Evolutionary conservation across 1,140 invertebrate genomes (phyloP), one percentile per base, ranked within the genome.

Genomic region (Contarinia nasturtii): DNA sequence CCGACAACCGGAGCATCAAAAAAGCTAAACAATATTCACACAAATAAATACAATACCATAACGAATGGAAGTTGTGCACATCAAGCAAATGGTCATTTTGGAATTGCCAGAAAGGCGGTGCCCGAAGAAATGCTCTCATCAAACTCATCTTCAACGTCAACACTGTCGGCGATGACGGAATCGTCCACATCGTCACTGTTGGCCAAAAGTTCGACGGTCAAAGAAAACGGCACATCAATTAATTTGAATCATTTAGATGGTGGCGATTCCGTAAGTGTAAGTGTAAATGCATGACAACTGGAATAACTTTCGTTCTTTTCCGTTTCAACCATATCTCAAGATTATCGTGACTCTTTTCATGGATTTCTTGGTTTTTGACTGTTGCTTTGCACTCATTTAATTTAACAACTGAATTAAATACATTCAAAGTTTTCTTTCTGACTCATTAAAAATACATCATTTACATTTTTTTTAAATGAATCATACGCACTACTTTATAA

Each of bases 41-140:
- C 14, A 15, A 47, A 20, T 38, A 47, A 47, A 47, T 47, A 38
- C 21, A 47, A 47, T 22, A 47, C 46, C 3, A 18, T 47, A 5
- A 47, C 37, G 37, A 40, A 40, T 40, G 14, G 14, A 4, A n/a
- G 14, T 15, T 15, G 37, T 40, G 37, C 14, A 15, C 14, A 40
- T 40, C 37, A 40, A 12, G 37, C 37, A 18, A 40, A 40, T 12
- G 37, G 37, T 14, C 14, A 15, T 40, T 15, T n/a, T 14, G 37
- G 17, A 40, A 40, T 40, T 7, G 37, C 14, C 17, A 3, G 37
- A 4, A 18, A 15, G 17, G 17, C 43, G 43, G 43, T 44, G 21
- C n/a, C 19, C 19, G n/a, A 33, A 8, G 43, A 44, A 19, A 27
- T 44, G 19, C 19, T 22, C 22, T 10, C 19, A 22, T 4, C 19